These are phyloP conservation scores for Aldabrachelys gigantea DNA, from an alignment of 2,113 vertebrate species.

Conservation along the genomic window DNA sequence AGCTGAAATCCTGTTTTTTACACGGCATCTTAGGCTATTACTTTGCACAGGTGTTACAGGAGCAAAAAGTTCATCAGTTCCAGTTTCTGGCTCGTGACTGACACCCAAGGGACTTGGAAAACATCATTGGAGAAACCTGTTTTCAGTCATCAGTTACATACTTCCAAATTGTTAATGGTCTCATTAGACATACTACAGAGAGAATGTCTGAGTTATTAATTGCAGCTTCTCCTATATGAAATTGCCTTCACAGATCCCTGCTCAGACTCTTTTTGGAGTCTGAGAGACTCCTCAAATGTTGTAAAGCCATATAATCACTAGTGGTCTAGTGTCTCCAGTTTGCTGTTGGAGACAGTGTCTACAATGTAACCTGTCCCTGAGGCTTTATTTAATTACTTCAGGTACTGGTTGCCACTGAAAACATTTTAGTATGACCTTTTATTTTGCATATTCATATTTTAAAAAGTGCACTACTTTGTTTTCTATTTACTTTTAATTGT, in stretches of 20 bases:
- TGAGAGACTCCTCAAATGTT: background rate
- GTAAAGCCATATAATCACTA: background rate
- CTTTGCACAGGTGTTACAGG: slow-evolving; percentile 49
- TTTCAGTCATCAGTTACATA: background rate
- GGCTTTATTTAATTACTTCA: background rate
- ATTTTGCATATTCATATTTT: background rate
- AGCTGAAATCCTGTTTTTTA: slow-evolving; percentile 55
- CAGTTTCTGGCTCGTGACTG: slow-evolving; percentile 31
- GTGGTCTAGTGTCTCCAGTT: background rate
- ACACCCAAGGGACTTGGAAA: slow-evolving; percentile 23
- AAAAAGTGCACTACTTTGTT: background rate
- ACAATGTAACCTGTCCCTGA: background rate
- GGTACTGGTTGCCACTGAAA: background rate
- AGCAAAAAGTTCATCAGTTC: slow-evolving; percentile 43
- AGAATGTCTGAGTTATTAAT: slow-evolving; percentile 16
- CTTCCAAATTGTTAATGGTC: slow-evolving; percentile 33
- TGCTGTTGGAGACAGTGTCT: background rate
- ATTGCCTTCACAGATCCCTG: background rate
- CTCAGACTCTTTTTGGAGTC: background rate
- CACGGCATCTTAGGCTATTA: slow-evolving; percentile 23
- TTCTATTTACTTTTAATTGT: background rate
- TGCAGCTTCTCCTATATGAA: background rate
- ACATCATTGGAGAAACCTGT: background rate
- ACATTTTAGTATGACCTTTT: fast-evolving
- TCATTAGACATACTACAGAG: slow-evolving; percentile 46